These are phyloP conservation scores for Oscheius onirici DNA, from an alignment of 2,888 invertebrate genomes.

Conservation along the genomic window DNA sequence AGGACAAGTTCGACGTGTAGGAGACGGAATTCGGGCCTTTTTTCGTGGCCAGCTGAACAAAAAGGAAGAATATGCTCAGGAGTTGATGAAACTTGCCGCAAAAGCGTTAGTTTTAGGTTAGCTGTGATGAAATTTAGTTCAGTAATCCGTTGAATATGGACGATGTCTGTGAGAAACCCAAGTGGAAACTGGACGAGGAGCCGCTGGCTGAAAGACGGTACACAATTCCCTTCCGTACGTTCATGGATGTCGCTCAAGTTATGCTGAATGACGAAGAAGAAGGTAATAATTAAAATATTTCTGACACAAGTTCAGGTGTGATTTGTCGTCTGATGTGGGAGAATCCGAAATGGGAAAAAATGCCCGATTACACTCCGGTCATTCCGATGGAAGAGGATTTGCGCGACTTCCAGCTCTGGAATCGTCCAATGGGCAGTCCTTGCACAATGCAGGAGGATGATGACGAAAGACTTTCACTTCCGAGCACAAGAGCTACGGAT, in stretches of 20 bases:
- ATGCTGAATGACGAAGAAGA: slow-evolving; percentile 23
- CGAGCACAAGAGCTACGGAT: slow-evolving; percentile 17
- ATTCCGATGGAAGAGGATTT: slow-evolving; percentile 1
- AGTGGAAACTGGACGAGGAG: background rate
- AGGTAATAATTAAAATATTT: background rate
- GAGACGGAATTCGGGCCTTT: background rate
- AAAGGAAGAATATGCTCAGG: background rate
- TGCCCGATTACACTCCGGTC: slow-evolving; percentile 17
- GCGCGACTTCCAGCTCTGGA: slow-evolving; percentile 21
- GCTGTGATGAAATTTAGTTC: no score
- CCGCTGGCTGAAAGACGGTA: background rate
- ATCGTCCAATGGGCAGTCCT: slow-evolving; percentile 16
- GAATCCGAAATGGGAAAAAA: slow-evolving; percentile 15
- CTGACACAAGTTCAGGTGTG: background rate
- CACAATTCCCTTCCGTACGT: slow-evolving; percentile 1
- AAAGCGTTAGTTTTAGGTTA: slow-evolving; percentile 15
- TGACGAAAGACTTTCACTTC: slow-evolving; percentile 18
- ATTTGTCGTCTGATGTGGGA: background rate
- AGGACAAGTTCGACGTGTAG: background rate
- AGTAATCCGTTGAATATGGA: background rate
- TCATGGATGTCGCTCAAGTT: slow-evolving; percentile 2
- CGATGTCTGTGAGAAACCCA: background rate
- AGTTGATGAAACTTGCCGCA: slow-evolving; percentile 7
- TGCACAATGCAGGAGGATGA: slow-evolving; percentile 20
- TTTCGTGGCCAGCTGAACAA: background rate